Evolutionary conservation across 2,113 vertebrate genomes (phyloP).

Genomic region (Drymodes brunneopygia): DNA sequence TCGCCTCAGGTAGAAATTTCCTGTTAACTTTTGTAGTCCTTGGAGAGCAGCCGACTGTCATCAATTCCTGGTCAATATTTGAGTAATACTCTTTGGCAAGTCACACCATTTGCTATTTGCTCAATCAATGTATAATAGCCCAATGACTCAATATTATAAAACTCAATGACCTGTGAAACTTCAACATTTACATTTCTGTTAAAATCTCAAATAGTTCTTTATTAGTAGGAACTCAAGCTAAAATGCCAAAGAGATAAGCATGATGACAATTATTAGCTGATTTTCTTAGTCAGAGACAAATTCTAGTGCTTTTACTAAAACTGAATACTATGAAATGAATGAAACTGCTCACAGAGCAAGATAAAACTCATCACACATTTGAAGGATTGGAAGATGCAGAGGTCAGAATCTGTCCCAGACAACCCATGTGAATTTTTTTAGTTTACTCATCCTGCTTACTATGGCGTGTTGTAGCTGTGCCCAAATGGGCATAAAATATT

Average conservation of each 20-base stretch:
- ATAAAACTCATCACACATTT: not conserved
- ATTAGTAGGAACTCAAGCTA: slow-evolving; percentile 56
- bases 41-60: slow-evolving; percentile 16
- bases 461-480: not conserved
- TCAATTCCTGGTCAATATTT: slow-evolving; percentile 62
- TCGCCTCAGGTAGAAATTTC: slow-evolving; percentile 15
- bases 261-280: slow-evolving; percentile 50
- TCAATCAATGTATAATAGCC: slow-evolving; percentile 62
- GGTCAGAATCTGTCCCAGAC: not conserved
- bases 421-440: not conserved
- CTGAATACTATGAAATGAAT: not conserved
- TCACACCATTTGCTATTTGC: slow-evolving; percentile 59
- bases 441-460: not conserved
- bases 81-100: slow-evolving; percentile 51
- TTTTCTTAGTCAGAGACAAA: slow-evolving; percentile 35
- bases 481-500: not conserved
- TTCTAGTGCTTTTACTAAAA: not conserved
- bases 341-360: not conserved
- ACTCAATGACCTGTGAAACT: slow-evolving; percentile 71
- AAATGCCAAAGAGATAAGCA: slow-evolving; percentile 65
- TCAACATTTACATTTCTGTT: slow-evolving; percentile 65
- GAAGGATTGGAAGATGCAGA: not conserved
- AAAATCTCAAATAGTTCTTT: slow-evolving; percentile 63
- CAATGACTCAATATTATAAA: slow-evolving; percentile 67
- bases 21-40: slow-evolving; percentile 28